These are phyloP conservation scores for Drosophila koepferae DNA, from an alignment of 2,888 invertebrate species.

Conservation along the genomic window DNA sequence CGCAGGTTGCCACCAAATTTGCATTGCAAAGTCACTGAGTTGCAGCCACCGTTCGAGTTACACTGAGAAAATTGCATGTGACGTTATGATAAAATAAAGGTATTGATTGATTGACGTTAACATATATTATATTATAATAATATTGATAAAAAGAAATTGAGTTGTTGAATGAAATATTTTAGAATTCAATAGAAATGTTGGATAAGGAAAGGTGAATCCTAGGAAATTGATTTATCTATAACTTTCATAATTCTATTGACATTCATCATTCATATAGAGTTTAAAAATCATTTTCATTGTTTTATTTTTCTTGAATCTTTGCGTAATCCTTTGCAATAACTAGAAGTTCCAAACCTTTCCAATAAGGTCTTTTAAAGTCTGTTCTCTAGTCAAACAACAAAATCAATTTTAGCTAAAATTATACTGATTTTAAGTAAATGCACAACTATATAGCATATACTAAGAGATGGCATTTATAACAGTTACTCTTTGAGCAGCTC, in stretches of 20 bases:
- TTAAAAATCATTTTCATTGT: no score
- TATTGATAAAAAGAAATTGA: no score
- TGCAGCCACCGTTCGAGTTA: constrained; percentile 17
- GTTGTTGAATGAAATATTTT: not conserved
- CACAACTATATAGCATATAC: not conserved
- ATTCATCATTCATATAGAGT: no score
- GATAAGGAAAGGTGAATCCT: no score
- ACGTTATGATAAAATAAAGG: not conserved
- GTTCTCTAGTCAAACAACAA: not conserved
- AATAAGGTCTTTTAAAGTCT: no score
- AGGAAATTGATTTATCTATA: no score
- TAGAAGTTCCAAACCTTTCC: not conserved
- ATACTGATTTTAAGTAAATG: no score
- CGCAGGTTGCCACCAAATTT: constrained; percentile 76
- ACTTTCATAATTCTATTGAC: no score
- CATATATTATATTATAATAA: no score
- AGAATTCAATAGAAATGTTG: not conserved
- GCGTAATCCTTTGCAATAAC: no score
- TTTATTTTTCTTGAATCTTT: no score
- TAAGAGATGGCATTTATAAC: not conserved
- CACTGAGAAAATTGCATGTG: constrained; percentile 1
- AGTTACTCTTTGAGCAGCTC: not conserved
- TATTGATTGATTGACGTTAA: not conserved
- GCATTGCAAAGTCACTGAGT: constrained; percentile 66
- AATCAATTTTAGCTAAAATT: no score